Evolutionary conservation across 2,113 vertebrate species (phyloP).

Genomic region (Apodemus sylvaticus): DNA sequence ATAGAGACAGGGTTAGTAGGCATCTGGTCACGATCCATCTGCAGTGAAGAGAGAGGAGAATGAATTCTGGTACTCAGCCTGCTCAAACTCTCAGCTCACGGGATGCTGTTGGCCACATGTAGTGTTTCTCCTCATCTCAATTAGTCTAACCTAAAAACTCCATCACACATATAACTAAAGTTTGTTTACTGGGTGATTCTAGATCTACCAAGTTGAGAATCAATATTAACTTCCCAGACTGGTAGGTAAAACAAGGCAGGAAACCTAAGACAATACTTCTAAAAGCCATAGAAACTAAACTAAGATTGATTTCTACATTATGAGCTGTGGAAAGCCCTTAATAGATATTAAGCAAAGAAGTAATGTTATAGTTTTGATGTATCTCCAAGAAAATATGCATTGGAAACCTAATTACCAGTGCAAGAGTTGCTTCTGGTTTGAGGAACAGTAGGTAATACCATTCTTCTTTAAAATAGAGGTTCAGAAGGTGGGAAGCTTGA

Average conservation of each 20-base stretch:
- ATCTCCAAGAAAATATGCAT: not conserved
- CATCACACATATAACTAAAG: not conserved
- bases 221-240: not conserved
- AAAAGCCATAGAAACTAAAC: not conserved
- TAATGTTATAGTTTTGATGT: not conserved
- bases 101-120: not conserved
- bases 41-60: not conserved
- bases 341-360: not conserved
- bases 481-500: not conserved
- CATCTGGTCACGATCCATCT: not conserved
- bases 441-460: not conserved
- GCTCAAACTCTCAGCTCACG: not conserved
- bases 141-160: not conserved
- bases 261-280: not conserved
- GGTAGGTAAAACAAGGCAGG: not conserved
- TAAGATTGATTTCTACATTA: not conserved
- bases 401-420: not conserved
- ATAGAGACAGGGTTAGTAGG: not conserved
- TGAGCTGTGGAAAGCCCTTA: not conserved
- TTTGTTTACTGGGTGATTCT: not conserved
- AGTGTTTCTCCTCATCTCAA: not conserved
- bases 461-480: not conserved
- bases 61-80: not conserved
- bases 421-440: not conserved
- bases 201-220: not conserved